Evolutionary conservation across 2,797 vertebrate species (phyloP), one percentile per base, ranked within the genome.

Genomic region (Hipposideros larvatus): DNA sequence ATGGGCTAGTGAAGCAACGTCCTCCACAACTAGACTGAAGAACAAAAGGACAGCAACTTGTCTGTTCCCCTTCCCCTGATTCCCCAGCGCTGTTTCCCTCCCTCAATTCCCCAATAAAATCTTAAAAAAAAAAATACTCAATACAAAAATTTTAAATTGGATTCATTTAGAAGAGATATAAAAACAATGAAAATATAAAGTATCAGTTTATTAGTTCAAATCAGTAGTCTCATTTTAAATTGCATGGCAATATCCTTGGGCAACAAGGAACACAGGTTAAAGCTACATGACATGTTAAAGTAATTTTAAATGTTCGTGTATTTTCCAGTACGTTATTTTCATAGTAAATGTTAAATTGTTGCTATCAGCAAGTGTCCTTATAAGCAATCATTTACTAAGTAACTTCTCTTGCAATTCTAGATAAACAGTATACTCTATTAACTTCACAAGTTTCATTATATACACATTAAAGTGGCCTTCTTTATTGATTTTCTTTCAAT

Each of bases 401-500:
- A 68, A 55, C 51, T 94, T 90, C 21, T 63, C 24, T 79, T 70
- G 2, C 3, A 57, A 51, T 78, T 73, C 24, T 43, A 61, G 41
- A 55, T 61, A 87, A 95, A 88, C 1, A 51, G 22, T 83, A 51
- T 31, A 57, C 61, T 90, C 41, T 83, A 71, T 71, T 92, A 87
- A 73, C 41, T 71, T 78, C 31, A 5, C 21, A 28, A 80, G 7
- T 88, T 96, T 55, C 26, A 68, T 86, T 92, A 71, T 5, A 59
- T 31, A 79, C 34, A 78, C 28, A 87, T 74, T 75, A 70, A 87
- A 90, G 31, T 8, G 28, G 15, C 26, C n/a, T 55, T 77, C 13
- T 70, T 65, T 77, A 63, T n/a, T 95, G 59, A 91, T 87, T 79
- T 88, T 79, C 22, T 75, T 95, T 89, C 55, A 91, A 59, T 70